phyloP scores from a whole-genome alignment of 2,888 invertebrate genomes.

The Drosophila niveifrons region DNA sequence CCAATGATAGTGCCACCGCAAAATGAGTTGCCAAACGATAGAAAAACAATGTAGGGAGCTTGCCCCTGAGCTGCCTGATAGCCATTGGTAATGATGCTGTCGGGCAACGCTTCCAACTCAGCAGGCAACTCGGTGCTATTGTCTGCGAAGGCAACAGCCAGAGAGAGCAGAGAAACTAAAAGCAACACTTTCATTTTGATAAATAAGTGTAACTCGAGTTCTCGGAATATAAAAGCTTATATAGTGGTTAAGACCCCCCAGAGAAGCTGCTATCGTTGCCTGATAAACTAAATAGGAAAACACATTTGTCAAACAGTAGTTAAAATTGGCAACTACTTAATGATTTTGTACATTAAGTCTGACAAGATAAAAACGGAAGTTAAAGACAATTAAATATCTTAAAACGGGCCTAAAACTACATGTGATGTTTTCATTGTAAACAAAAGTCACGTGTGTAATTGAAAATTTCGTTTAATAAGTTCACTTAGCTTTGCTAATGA shows the following conservation, averaged over 20 bases:
- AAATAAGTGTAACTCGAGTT: background rate
- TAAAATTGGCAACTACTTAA: background rate
- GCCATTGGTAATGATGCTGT: conserved; percentile 60
- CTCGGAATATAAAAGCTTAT: background rate
- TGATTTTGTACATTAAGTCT: background rate
- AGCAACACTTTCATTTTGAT: background rate
- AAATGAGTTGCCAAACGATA: conserved; percentile 20
- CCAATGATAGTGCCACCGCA: conserved; percentile 42
- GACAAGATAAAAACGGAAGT: background rate
- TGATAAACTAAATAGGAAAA: background rate
- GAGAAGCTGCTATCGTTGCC: no score
- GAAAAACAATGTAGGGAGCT: conserved; percentile 63
- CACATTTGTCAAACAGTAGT: background rate
- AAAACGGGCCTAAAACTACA: background rate
- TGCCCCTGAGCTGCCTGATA: conserved; percentile 41
- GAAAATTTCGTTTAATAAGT: background rate
- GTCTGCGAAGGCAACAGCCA: background rate
- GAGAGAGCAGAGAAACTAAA: background rate
- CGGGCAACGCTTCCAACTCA: conserved; percentile 2
- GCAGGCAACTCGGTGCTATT: background rate
- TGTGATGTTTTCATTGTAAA: background rate
- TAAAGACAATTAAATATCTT: background rate
- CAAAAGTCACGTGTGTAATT: background rate
- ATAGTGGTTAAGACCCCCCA: background rate
- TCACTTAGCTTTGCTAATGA: background rate